Base-by-base conservation (phyloP, 2,797 vertebrate species). In the Urocyon cinereoargenteus region DNA sequence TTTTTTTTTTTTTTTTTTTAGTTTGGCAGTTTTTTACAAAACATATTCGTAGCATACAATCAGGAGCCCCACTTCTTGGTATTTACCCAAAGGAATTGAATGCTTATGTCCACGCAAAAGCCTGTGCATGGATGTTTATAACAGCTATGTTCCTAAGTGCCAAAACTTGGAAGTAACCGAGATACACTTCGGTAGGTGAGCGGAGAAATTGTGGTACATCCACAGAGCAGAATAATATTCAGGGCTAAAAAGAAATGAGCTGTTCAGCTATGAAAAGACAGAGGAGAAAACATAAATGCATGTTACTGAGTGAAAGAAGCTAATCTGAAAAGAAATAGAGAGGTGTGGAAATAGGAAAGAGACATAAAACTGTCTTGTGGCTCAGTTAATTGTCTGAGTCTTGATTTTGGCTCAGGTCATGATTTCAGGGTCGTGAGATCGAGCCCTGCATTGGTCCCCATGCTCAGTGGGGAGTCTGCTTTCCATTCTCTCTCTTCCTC, bases 311-410 rank as follows among this genome's bases (percentile, higher is more conserved):
- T 15, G 55, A 73, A 79, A 79, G 51, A 73, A 64, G 10, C 28
- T 49, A 36, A 34, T 64, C 13, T 34, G 49, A 94, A 95, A 91
- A 86, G 31, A 82, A 96, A 45, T 36, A 51, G 73, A 83, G 62
- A 57, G 18, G 18, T 55, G 9, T 57, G 40, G 92, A 75, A 53
- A 64, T 9, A 34, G 15, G 28, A 90, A 92, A 64, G n/a, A 86
- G 3, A 3, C 34, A 28, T 49, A 73, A 34, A 84, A 49, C 61
- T 90, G 22, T 66, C 6, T 15, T 89, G 28, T 53, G 77, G 36
- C n/a, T 61, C 12, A 21, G 72, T 28, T 21, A 34, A 34, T 1
- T 34, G 66, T 68, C 66, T n/a, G 11, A 68, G 8, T 21, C 34
- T 68, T 34, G 66, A 68, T 68, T 68, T 68, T 6, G 0, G 66